A percentile compares a stretch with the other conserved stretches of the same genome.
These are phyloP conservation scores for Agrochola lota DNA, from an alignment of 2,888 invertebrate species.

Conservation along the genomic window DNA sequence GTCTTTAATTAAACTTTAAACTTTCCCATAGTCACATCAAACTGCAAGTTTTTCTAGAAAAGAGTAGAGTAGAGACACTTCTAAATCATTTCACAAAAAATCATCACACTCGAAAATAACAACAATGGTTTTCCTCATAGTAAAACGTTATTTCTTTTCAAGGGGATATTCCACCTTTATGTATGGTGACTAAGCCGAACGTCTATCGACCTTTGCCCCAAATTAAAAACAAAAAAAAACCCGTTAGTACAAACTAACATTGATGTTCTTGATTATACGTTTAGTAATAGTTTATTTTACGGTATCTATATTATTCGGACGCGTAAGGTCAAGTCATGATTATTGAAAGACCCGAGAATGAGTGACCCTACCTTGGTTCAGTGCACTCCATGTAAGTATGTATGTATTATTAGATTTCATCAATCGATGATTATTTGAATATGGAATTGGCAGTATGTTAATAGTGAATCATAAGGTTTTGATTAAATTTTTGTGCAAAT, in stretches of 20 bases:
- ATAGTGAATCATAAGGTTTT: conserved; percentile 17
- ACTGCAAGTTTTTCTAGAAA: too few relatives aligned
- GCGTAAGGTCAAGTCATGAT: conserved; percentile 61
- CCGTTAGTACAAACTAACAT: conserved; percentile 54
- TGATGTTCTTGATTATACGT: conserved; percentile 51
- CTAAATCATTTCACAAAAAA: background rate
- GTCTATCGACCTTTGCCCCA: conserved; percentile 49
- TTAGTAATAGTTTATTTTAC: conserved; percentile 55
- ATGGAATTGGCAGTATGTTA: conserved; percentile 16
- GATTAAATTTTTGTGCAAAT: conserved; percentile 2
- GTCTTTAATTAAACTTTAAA: background rate
- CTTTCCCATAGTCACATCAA: background rate
- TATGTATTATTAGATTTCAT: conserved; percentile 35
- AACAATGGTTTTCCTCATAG: background rate
- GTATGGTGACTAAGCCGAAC: conserved; percentile 42
- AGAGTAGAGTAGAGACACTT: too few relatives aligned
- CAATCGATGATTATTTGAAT: conserved; percentile 41
- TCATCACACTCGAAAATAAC: background rate
- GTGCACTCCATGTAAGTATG: conserved; percentile 47
- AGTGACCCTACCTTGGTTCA: conserved; percentile 55
- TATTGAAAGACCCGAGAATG: conserved; percentile 46
- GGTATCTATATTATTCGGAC: conserved; percentile 50
- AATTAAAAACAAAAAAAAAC: conserved; percentile 35
- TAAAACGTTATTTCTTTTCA: background rate
- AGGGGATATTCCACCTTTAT: conserved; percentile 25